Base-by-base conservation (phyloP, 2,888 invertebrate species). In the Autographa gamma region DNA sequence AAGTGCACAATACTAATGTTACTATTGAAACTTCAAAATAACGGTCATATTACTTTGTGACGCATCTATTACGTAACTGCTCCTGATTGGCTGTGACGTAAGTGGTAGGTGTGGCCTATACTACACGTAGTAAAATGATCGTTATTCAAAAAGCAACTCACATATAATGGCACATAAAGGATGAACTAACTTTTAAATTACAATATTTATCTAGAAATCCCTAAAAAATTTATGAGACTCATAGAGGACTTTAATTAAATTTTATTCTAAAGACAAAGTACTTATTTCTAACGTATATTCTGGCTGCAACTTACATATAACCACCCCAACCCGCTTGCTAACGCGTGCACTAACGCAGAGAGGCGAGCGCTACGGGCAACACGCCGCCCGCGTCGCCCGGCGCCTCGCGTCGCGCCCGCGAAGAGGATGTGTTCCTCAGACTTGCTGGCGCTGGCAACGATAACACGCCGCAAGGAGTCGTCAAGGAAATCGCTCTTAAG, bases 391-490 rank as follows among this genome's bases (percentile, higher is more conserved):
- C 96, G 67, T 96, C 96, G 16, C 96, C 95, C 8, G 92, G 95
- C 60, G 93, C 86, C 91, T 96, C 87, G 96, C 97, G 87, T 94
- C 97, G 86, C 90, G 97, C 85, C 86, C 95, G 85, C 84, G 97
- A 97, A 84, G 97, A 97, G 84, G 97, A 98, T 93, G 98, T 98
- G 76, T 98, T 98, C 92, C 97, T 97, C 74, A 93, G 98, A 60
- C 96, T 98, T 18, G 97, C 98, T 0, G 97, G 97, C 32, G 91
- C 96, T n/a, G 93, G 96, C 93, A 76, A 95, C 92, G 91, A 92
- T 68, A 89, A 87, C 76, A 86, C 90, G 65, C 91, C 91, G 41
- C 90, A 90, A 67, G 91, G 91, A 14, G 83, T 87, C 69, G 97
- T 97, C 85, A 96, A 96, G 72, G 96, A 96, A 70, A 94, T 96